Percentiles rank a stretch among this genome's conserved stretches.
Evolutionary conservation across 2,113 vertebrate species (phyloP).

Genomic region (Burhinus oedicnemus): DNA sequence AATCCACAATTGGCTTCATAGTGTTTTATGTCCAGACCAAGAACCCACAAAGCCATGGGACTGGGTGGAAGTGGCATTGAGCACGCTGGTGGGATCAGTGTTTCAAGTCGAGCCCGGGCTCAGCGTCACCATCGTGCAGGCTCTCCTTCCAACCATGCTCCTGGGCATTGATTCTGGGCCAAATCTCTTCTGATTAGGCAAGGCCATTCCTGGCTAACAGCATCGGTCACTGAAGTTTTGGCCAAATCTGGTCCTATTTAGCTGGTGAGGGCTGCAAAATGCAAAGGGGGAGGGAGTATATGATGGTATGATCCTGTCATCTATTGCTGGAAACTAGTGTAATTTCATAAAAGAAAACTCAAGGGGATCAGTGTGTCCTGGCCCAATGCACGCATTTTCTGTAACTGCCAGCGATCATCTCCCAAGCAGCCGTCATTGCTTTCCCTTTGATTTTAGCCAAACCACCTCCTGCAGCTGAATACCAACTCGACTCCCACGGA

Average conservation of each 20-base stretch:
- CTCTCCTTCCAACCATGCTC: background rate
- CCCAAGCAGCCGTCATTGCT: background rate
- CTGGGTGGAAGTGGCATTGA: background rate
- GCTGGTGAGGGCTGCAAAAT: background rate
- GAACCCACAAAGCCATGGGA: background rate
- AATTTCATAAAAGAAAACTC: background rate
- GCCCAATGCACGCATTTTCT: background rate
- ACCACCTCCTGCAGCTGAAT: background rate
- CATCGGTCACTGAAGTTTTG: background rate
- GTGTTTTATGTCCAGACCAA: background rate
- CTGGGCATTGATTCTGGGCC: background rate
- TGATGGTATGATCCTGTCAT: background rate
- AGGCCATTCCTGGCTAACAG: background rate
- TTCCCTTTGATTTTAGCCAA: background rate
- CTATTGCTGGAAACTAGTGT: background rate
- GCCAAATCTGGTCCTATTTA: background rate
- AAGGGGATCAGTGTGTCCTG: background rate
- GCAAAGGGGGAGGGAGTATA: background rate
- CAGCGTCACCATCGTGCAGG: background rate
- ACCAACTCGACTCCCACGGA: fast-evolving
- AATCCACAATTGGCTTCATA: fast-evolving
- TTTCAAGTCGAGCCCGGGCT: fast-evolving
- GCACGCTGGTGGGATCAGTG: fast-evolving
- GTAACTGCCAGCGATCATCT: background rate
- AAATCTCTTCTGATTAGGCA: background rate